Evolutionary conservation across 2,797 vertebrate genomes (phyloP), one percentile per base, ranked within the genome.

Genomic region (Allobates femoralis): DNA sequence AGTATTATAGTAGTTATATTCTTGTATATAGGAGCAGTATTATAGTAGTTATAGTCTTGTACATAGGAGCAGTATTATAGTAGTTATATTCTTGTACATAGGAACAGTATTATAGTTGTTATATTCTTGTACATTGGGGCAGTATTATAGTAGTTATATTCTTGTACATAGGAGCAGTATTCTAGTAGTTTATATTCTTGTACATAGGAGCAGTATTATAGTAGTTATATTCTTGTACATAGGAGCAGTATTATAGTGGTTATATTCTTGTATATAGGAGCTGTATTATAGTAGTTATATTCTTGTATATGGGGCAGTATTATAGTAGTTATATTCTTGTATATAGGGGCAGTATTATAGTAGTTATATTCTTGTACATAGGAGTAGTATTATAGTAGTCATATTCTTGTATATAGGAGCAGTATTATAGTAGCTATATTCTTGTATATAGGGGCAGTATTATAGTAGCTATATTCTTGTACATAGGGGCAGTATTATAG

Each of bases 391-490:
- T 41, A 41, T 41, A 41, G 37, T 41, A 41, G 37, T 41, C n/a
- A n/a, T n/a, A n/a, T n/a, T n/a, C n/a, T n/a, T n/a, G n/a, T 41
- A 41, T 41, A 41, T 41, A 41, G 37, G 37, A 3, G 37, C 37
- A 41, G 37, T 41, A 41, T 41, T 74, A 87, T 82, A 86, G 0
- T 0, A 66, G 62, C 32, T 66, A 30, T 66, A 66, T 66, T 66
- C 62, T 66, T 66, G 62, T 66, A 66, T 6, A 66, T 66, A 66
- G 62, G 62, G 2, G 62, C 28, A 64, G 62, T 66, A 66, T 66
- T 66, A 66, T 66, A 66, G 62, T 6, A 66, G 62, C 30, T 66
- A 66, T 66, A 66, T 66, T 66, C 62, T 66, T 66, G 62, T 66
- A 66, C 14, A 66, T 30, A 66, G 62, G 60, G 2, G 60, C 26